phyloP scores from a whole-genome alignment of 2,888 invertebrate species.

The Stegophylla sp. region DNA sequence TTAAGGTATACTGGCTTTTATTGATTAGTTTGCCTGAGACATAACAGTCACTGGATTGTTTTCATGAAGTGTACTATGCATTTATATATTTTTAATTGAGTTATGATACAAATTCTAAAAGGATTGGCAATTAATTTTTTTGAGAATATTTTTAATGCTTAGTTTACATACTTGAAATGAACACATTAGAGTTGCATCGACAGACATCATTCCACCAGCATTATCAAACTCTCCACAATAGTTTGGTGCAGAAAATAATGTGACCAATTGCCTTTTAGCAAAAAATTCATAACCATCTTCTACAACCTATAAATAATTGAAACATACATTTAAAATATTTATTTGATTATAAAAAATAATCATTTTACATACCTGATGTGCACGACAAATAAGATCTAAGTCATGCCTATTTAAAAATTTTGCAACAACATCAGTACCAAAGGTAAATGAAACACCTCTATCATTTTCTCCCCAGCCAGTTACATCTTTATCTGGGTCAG shows the following conservation, averaged over 20 bases:
- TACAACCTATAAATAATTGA: conserved; percentile 73
- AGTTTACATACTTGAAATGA: conserved; percentile 87
- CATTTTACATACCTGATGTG: conserved; percentile 79
- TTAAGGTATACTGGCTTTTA: too few species aligned
- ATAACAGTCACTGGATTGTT: too few species aligned
- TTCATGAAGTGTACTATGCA: too few species aligned
- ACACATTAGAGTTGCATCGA: conserved; percentile 98
- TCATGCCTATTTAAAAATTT: conserved; percentile 96
- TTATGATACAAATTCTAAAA: too few species aligned
- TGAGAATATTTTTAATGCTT: too few species aligned
- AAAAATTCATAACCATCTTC: conserved; percentile 99
- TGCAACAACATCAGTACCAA: conserved; percentile 95
- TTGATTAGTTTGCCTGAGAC: too few species aligned
- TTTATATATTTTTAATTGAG: too few species aligned
- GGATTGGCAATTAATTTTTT: too few species aligned
- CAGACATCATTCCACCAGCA: conserved; percentile 99
- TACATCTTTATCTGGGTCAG: conserved; percentile 94
- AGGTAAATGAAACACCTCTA: conserved; percentile 97
- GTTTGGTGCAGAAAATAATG: conserved; percentile 97
- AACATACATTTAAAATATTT: conserved; percentile 18
- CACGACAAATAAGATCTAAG: conserved; percentile 95
- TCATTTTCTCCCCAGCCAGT: conserved; percentile 97
- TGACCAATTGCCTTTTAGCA: conserved; percentile 96
- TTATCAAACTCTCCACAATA: conserved; percentile 99
- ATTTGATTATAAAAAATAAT: conserved; percentile 4